A percentile compares a stretch with the other conserved stretches of the same genome.
Conservation (phyloP, 2,797 vertebrate genomes). For the Aulostomus chinensis region DNA sequence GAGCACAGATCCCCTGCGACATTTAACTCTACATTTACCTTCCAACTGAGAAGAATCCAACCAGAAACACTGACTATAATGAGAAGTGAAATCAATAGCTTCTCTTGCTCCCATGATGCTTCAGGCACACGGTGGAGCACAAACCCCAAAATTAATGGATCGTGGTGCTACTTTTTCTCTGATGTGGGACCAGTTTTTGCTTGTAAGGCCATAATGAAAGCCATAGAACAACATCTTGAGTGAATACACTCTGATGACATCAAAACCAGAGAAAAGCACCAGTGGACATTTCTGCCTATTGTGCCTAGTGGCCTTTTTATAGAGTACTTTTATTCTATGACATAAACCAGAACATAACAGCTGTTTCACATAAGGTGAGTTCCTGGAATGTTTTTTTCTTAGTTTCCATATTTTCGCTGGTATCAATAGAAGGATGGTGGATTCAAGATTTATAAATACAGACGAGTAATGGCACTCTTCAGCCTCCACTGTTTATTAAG, state of each 20-base stretch:
- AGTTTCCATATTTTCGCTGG: too few species aligned
- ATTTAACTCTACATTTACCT: too few species aligned
- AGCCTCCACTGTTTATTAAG: too few species aligned
- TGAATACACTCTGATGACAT: slow-evolving; percentile 31
- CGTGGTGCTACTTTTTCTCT: slow-evolving; percentile 31
- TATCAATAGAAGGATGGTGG: too few species aligned
- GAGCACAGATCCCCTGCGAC: too few species aligned
- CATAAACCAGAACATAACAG: neutral
- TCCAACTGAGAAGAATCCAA: slow-evolving; percentile 20
- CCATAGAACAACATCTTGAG: neutral
- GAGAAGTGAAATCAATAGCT: slow-evolving; percentile 35
- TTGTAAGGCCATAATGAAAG: slow-evolving; percentile 39
- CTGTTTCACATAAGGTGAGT: too few species aligned
- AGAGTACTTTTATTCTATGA: slow-evolving; percentile 6
- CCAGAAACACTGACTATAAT: slow-evolving; percentile 15
- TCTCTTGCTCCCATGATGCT: slow-evolving; percentile 8
- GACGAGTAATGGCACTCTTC: too few species aligned
- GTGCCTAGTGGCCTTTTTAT: slow-evolving; percentile 15
- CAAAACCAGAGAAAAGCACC: slow-evolving; percentile 8
- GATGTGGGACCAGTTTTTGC: slow-evolving; percentile 34
- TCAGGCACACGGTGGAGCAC: slow-evolving; percentile 14
- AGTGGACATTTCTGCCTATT: slow-evolving; percentile 21
- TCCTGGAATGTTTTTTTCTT: too few species aligned
- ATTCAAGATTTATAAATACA: too few species aligned
- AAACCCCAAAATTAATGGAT: slow-evolving; percentile 14